Base-by-base conservation (phyloP, 2,888 invertebrate genomes). In the Lysandra bellargus region DNA sequence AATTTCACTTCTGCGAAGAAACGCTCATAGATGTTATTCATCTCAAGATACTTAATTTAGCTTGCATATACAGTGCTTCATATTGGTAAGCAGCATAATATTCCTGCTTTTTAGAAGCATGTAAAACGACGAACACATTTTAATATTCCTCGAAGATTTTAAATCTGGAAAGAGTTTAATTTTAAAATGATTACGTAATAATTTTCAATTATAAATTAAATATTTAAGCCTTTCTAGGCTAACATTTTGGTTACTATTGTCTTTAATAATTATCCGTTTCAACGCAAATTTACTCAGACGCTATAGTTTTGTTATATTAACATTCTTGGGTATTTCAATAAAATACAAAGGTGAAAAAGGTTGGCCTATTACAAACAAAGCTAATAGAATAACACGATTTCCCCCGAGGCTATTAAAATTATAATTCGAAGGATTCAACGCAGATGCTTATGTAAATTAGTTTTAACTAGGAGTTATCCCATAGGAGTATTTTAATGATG, bases 401-500 rank as follows among this genome's bases (percentile, higher is more conserved):
- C 14, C 23, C 23, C 64, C 33, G 14, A 61, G 23, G 61, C 61
- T 61, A 9, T 23, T 23, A 23, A 61, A 61, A 61, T 61, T 61
- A 61, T 23, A 9, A 61, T 61, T 61, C 23, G n/a, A 61, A 61
- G 23, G 7, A 61, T 6, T 30, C 30, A 69, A 69, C 30, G 33
- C 4, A 33, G 4, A 33, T 64, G 23, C 33, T 30, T 69, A 69
- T 69, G 23, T 69, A 30, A 30, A 69, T 69, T 69, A 69, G 33
- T 69, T 69, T 69, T 69, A 69, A 69, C 30, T 23, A 61, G 61
- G 61, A 61, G 61, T 61, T 61, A 61, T 61, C 23, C 61, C 61
- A 61, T 23, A 23, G 61, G 61, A 61, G 23, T 61, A 9, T 61
- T n/a, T n/a, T 61, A 61, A 61, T 61, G 61, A 61, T 7, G 61